phyloP scores from a whole-genome alignment of 2,888 invertebrate species.

The Eupithecia vulgata region DNA sequence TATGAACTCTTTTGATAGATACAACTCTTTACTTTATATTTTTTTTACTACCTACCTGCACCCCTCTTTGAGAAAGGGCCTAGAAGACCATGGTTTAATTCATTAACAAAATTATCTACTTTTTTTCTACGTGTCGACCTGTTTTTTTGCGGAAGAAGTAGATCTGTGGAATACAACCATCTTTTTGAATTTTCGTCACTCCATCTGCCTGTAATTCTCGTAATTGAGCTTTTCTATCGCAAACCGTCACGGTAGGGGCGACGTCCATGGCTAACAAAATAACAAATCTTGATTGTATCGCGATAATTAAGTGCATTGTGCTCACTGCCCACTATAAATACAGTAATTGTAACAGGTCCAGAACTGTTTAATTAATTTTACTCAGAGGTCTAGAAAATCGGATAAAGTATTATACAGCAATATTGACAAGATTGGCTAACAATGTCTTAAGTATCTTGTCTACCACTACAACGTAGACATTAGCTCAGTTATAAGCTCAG shows the following conservation, averaged over 20 bases:
- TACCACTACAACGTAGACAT: not conserved
- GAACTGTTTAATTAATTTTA: not conserved
- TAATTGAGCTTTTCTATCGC: constrained; percentile 59
- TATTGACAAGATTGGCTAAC: not conserved
- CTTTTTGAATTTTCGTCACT: constrained; percentile 49
- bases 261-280: constrained; percentile 50
- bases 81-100: not conserved
- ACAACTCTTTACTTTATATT: not conserved
- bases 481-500: too few relatives aligned
- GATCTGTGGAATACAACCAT: not conserved
- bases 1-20: too few relatives aligned
- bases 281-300: constrained; percentile 58
- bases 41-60: not conserved
- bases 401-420: not conserved
- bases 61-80: not conserved
- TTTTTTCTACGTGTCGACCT: too few relatives aligned
- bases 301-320: constrained; percentile 53
- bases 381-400: not conserved
- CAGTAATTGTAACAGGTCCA: constrained; percentile 29
- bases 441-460: not conserved
- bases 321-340: constrained; percentile 36
- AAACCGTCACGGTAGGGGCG: constrained; percentile 55
- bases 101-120: not conserved
- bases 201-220: constrained; percentile 61
- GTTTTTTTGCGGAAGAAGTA: not conserved